phyloP scores from a whole-genome alignment of 2,113 vertebrate genomes.

The Pomatostomus ruficeps region DNA sequence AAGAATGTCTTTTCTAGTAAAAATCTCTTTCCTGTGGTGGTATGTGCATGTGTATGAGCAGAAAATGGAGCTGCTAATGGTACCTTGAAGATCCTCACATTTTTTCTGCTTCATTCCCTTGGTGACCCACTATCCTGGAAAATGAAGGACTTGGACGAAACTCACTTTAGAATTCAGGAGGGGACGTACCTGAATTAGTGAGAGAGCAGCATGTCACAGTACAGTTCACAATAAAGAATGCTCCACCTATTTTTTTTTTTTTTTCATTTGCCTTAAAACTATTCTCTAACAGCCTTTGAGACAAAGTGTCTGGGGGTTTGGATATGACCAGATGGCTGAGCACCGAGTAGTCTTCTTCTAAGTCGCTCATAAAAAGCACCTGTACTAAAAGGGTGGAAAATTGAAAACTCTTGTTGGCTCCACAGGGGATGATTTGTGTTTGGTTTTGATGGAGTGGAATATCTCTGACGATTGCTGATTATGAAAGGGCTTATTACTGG shows the following conservation, averaged over 20 bases:
- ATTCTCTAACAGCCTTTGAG: conserved; percentile 18
- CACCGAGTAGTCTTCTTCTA: conserved; percentile 16
- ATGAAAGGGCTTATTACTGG: conserved; percentile 45
- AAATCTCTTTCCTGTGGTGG: background rate
- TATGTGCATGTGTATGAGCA: background rate
- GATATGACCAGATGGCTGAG: conserved; percentile 35
- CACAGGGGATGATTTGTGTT: conserved; percentile 35
- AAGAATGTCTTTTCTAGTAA: background rate
- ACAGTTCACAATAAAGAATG: background rate
- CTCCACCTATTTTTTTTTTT: background rate
- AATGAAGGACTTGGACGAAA: background rate
- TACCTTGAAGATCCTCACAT: background rate
- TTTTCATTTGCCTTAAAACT: background rate
- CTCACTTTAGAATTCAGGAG: conserved; percentile 27
- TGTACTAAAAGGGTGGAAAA: conserved; percentile 57
- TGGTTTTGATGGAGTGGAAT: conserved; percentile 47
- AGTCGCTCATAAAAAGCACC: conserved; percentile 43
- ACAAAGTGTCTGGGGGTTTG: conserved; percentile 16
- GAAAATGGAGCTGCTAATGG: conserved; percentile 23
- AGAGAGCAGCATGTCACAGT: background rate
- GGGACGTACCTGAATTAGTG: background rate
- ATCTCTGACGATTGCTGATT: conserved; percentile 51
- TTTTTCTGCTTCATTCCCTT: conserved; percentile 7
- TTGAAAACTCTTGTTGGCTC: conserved; percentile 64
- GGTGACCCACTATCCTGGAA: background rate